Evolutionary conservation across 53 echinoderm and acorn worm genomes (phyloP), one percentile per base, ranked within the genome.

Genomic region (Paracentrotus lividus): DNA sequence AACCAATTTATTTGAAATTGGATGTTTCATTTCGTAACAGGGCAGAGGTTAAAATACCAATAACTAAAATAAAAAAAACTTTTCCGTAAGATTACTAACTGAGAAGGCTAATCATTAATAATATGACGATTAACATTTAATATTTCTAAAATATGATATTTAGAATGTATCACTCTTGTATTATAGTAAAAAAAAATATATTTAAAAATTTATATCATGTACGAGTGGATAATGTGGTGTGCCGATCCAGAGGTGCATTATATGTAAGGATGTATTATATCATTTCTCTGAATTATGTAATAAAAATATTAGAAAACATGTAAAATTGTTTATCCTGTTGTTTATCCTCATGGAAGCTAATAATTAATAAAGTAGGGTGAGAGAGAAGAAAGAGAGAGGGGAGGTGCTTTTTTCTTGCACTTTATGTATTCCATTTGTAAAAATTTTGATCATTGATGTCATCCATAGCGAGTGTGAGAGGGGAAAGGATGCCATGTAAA

Each of bases 261-360:
- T 31, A 4, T 6, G 20, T 72, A 36, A 36, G 18, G 20, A 72
- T 72, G 72, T 72, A 40, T 72, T 72, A 36, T 72, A 40, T 72
- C 40, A 38, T 72, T 72, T 72, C 72, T 72, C 36, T 72, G 72
- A 72, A 40, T 72, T 38, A 72, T 72, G 72, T 72, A 72, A 15
- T 72, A 72, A 72, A 72, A 40, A 40, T 38, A 72, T 5, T 72
- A 40, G 34, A 69, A 36, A 20, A 69, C 34, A 69, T 69, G 32
- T 38, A 21, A 5, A 57, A 10, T 38, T 38, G 36, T 20, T 40
- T 40, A 72, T 36, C 36, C 16, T 38, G 72, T 13, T 40, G n/a
- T n/a, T 64, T 64, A 18, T 8, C 9, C 13, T 57, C 26, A 64
- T 64, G 7, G 38, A n/a, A 72, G 40, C 5, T 72, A 38, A 5